These are phyloP conservation scores for Macroramphosus scolopax DNA, from an alignment of 2,797 vertebrate species.

Conservation along the genomic window DNA sequence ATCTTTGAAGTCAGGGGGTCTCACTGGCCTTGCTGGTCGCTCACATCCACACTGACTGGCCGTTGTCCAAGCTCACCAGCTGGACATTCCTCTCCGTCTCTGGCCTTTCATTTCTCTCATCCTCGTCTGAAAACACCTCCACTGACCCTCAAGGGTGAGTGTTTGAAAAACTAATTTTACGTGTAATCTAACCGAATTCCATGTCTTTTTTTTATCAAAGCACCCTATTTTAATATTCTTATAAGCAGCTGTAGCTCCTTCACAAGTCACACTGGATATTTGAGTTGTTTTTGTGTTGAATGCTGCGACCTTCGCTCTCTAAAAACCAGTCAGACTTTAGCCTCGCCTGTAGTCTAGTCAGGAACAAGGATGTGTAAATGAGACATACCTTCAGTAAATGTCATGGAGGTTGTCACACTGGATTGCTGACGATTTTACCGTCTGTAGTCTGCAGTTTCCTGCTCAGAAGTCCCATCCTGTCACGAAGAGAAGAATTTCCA, in stretches of 20 bases:
- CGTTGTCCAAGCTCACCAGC: conserved; percentile 28
- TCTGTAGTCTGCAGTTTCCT: conserved; percentile 1
- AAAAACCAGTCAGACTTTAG: conserved; percentile 16
- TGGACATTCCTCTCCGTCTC: conserved; percentile 39
- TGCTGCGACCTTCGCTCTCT: conserved; percentile 7
- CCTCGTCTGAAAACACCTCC: conserved; percentile 20
- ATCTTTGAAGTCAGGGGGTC: not conserved
- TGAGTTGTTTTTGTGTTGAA: not conserved
- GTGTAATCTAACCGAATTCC: not conserved
- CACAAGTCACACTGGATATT: not conserved
- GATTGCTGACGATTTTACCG: not conserved
- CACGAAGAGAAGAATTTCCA: no score
- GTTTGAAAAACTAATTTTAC: no score
- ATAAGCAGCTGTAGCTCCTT: no score
- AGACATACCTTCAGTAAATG: conserved; percentile 1
- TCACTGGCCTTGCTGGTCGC: conserved; percentile 5
- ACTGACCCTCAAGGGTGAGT: conserved; percentile 2
- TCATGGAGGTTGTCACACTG: fast-evolving
- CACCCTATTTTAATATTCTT: no score
- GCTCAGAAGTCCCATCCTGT: no score
- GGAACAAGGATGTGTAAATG: conserved; percentile 44
- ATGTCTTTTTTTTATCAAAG: not conserved
- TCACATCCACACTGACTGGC: conserved; percentile 23
- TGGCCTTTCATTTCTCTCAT: conserved; percentile 17
- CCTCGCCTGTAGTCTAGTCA: not conserved